Conservation (phyloP, 2,888 invertebrate genomes). For the Cremastinae sp. region DNA sequence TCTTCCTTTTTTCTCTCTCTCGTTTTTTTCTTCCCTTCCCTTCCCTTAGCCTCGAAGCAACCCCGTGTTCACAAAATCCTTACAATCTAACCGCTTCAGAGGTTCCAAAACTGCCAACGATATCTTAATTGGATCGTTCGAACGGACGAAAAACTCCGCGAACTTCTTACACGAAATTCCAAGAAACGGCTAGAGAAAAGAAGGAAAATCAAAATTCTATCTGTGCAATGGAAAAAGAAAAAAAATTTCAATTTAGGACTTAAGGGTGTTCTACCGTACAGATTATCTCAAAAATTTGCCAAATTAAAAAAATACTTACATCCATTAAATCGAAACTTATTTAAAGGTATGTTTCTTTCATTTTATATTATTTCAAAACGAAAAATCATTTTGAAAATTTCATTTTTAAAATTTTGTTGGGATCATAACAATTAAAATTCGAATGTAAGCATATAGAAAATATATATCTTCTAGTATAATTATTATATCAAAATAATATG, state of each 20-base stretch:
- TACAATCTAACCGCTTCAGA: conserved; percentile 39
- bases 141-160: conserved; percentile 14
- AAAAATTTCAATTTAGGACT: too few relatives aligned
- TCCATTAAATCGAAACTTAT: too few relatives aligned
- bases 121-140: conserved; percentile 62
- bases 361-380: too few relatives aligned
- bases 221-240: conserved; percentile 29
- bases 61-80: conserved; percentile 8
- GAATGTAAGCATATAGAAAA: too few relatives aligned
- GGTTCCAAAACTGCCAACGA: conserved; percentile 43
- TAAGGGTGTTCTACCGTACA: too few relatives aligned
- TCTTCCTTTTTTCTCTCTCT: conserved; percentile 26
- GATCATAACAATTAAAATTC: too few relatives aligned
- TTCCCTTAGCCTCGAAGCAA: conserved; percentile 34
- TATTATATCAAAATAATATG: too few relatives aligned
- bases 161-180: conserved; percentile 24
- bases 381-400: not conserved
- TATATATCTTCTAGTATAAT: too few relatives aligned
- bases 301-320: too few relatives aligned
- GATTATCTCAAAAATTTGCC: too few relatives aligned
- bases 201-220: conserved; percentile 35
- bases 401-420: too few relatives aligned
- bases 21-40: conserved; percentile 16
- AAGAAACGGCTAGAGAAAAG: conserved; percentile 15
- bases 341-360: too few relatives aligned